Conservation (phyloP, 1,140 invertebrate species). For the Aphelinus atriplicis region DNA sequence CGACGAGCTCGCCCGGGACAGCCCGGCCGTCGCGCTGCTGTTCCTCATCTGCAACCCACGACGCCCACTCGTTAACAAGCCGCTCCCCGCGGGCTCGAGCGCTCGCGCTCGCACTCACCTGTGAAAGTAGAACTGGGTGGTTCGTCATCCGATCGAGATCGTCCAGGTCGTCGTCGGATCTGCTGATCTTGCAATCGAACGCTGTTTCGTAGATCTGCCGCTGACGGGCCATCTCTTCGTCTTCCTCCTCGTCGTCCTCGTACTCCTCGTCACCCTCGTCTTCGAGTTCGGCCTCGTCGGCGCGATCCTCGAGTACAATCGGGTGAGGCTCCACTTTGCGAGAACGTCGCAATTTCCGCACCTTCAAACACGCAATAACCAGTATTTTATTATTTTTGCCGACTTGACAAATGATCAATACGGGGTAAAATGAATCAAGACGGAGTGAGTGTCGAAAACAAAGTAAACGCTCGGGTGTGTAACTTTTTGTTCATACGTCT, state of each 20-base stretch:
- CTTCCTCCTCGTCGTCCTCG: constrained; percentile 57
- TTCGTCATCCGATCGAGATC: constrained; percentile 83
- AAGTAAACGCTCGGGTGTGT: no score
- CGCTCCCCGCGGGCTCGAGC: no score
- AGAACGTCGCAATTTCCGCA: constrained; percentile 63
- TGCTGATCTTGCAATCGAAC: constrained; percentile 86
- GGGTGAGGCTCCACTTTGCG: constrained; percentile 58
- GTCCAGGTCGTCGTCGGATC: constrained; percentile 83
- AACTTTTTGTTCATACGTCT: no score
- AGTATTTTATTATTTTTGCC: no score
- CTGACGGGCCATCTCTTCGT: constrained; percentile 74
- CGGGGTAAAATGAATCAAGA: no score
- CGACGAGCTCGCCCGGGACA: constrained; percentile 57
- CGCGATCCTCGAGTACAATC: constrained; percentile 59
- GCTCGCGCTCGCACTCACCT: constrained; percentile 49
- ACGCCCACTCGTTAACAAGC: not conserved
- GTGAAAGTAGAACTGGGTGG: constrained; percentile 77
- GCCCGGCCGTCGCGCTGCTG: constrained; percentile 42
- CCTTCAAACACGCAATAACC: constrained; percentile 24
- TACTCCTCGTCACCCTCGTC: constrained; percentile 55
- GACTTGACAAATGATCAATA: no score
- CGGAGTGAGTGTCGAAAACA: no score
- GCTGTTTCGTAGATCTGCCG: constrained; percentile 88
- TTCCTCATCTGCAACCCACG: constrained; percentile 49
- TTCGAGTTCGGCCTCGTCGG: constrained; percentile 54